Percentiles rank a stretch among this genome's conserved stretches.
phyloP scores from a whole-genome alignment of 2,888 invertebrate species.

The Dicycla oo region DNA sequence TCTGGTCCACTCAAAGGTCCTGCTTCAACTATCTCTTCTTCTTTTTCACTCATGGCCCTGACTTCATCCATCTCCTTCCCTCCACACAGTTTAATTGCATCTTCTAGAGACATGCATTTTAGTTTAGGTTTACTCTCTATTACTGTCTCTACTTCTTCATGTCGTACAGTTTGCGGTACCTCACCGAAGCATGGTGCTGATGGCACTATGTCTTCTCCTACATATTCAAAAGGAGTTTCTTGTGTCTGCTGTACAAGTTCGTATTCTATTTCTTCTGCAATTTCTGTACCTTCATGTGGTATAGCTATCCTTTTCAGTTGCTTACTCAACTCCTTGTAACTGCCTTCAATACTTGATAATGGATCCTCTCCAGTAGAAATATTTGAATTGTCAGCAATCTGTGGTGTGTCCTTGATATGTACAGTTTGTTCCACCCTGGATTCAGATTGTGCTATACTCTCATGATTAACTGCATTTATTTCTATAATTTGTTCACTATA shows the following conservation, averaged over 20 bases:
- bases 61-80: conserved; percentile 81
- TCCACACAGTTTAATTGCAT: conserved; percentile 80
- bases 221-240: conserved; percentile 31
- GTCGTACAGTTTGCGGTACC: conserved; percentile 38
- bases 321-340: conserved; percentile 68
- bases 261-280: conserved; percentile 59
- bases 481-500: conserved; percentile 31
- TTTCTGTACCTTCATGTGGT: conserved; percentile 47
- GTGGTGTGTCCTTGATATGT: conserved; percentile 28
- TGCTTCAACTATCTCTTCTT: conserved; percentile 81
- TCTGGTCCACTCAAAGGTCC: conserved; percentile 81
- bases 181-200: conserved; percentile 82
- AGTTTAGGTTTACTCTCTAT: conserved; percentile 67
- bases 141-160: conserved; percentile 50
- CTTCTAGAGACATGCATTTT: conserved; percentile 79
- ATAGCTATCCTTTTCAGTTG: conserved; percentile 68
- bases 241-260: conserved; percentile 53
- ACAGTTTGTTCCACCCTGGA: not conserved
- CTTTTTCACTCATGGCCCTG: conserved; percentile 80
- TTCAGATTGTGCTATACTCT: conserved; percentile 12
- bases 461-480: conserved; percentile 8
- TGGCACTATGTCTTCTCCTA: conserved; percentile 67
- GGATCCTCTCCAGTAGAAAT: conserved; percentile 2
- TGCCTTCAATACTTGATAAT: conserved; percentile 35
- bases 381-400: not conserved